Base-by-base conservation (phyloP, 2,888 invertebrate species). In the Tanytarsus gracilentus region DNA sequence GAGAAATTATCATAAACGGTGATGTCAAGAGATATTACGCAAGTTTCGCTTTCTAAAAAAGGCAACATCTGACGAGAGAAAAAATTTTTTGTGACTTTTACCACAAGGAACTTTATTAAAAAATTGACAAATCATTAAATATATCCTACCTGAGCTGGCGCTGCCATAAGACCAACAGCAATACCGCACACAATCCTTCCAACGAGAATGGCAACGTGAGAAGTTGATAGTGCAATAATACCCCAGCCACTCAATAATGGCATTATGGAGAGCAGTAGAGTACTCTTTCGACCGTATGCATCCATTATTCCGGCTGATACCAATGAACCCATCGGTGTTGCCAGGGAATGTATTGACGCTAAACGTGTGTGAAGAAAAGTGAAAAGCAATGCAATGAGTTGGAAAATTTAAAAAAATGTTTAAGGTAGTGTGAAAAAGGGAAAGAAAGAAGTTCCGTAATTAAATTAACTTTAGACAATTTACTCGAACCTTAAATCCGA, bases 301-400 rank as follows among this genome's bases (percentile, higher is more conserved):
- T 87, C 87, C 75, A 86, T 82, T 53, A 86, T 71, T 0, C 85
- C 79, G 0, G 86, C 88, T 0, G 86, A 85, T 30, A 85, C 65
- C 66, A 88, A 72, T 0, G 86, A 83, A 1, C 87, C 88, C 1
- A 86, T 68, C 0, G 88, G 88, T 0, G 87, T 86, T 0, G 87
- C 86, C 61, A 86, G 80, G 26, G 87, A 87, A 68, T 88, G 88
- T 9, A 88, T 80, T 66, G 86, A 85, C 3, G 87, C 88, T 88
- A 74, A 7, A 69, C 69, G 61, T 62, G 62, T 61, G 61, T 11
- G 27, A 29, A 27, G 27, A 51, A 26, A 4, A 27, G 7, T 2
- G 36, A 55, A 55, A 9, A 25, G 18, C 14, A 39, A 23, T 14
- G 7, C n/a, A 36, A 36, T 14, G 16, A 33, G n/a, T 1, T 33